Percentiles rank a stretch among this genome's conserved stretches.
Evolutionary conservation across 2,888 invertebrate genomes (phyloP).

Genomic region (Drosophila hamatofila): DNA sequence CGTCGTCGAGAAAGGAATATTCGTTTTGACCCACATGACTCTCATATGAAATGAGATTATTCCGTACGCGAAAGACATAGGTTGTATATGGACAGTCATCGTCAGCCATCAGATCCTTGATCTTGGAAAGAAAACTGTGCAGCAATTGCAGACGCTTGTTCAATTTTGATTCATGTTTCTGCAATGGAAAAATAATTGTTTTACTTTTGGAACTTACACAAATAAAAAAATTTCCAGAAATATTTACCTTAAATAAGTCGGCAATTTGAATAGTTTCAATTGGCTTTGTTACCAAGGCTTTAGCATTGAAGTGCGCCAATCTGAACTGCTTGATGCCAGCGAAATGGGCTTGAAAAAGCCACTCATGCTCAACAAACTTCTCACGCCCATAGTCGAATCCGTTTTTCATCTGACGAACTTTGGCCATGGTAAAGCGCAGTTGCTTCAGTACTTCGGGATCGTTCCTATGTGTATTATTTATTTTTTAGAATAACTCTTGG

Average conservation of each 20-base stretch:
- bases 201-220: no score
- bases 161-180: background rate
- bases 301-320: background rate
- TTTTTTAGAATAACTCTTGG: no score
- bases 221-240: background rate
- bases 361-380: background rate
- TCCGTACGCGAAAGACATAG: slow-evolving; percentile 1
- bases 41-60: background rate
- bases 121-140: slow-evolving; percentile 6
- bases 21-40: slow-evolving; percentile 15
- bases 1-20: slow-evolving; percentile 19
- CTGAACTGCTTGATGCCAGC: slow-evolving; percentile 1
- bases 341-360: slow-evolving; percentile 11
- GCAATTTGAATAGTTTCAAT: slow-evolving; percentile 3
- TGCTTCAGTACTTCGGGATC: slow-evolving; percentile 13
- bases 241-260: background rate
- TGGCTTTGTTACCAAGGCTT: background rate
- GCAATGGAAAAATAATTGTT: background rate
- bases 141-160: background rate
- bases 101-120: slow-evolving; percentile 1
- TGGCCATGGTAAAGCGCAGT: slow-evolving; percentile 14
- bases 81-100: slow-evolving; percentile 16
- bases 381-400: background rate
- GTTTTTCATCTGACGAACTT: background rate
- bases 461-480: background rate